These are phyloP conservation scores for Lepidotrigona ventralis DNA, from an alignment of 1,140 invertebrate species.

Conservation along the genomic window DNA sequence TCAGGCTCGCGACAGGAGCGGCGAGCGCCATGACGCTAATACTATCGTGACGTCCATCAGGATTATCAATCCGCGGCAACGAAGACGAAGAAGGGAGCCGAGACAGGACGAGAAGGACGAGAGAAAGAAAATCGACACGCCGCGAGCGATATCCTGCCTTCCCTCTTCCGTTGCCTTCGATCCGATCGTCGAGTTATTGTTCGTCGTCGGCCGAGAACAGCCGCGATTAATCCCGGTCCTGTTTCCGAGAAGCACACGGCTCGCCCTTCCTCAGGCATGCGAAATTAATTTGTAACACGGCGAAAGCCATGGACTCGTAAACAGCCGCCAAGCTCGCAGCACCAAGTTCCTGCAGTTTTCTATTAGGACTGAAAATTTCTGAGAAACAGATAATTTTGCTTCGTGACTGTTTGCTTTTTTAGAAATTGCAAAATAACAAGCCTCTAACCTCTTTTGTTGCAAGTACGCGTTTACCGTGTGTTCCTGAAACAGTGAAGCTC, in stretches of 20 bases:
- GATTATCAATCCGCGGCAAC: conserved; percentile 68
- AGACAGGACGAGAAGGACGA: conserved; percentile 5
- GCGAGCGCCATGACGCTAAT: conserved; percentile 70
- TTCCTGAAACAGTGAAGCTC: no score
- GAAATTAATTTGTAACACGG: conserved; percentile 41
- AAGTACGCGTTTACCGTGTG: no score
- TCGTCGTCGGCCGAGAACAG: conserved; percentile 24
- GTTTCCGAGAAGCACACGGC: conserved; percentile 21
- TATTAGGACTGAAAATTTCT: neutral
- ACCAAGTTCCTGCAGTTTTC: no score
- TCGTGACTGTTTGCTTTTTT: no score
- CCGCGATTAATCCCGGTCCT: conserved; percentile 29
- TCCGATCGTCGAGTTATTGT: conserved; percentile 35
- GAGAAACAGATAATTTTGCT: no score
- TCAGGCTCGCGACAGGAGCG: conserved; percentile 60
- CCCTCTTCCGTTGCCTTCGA: conserved; percentile 1
- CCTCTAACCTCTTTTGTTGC: no score
- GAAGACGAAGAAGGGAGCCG: conserved; percentile 45
- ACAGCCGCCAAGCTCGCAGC: no score
- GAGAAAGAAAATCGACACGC: conserved; percentile 38
- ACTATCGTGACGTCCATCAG: conserved; percentile 73
- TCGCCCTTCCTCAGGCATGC: neutral
- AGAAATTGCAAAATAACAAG: no score
- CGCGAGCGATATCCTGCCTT: conserved; percentile 3
- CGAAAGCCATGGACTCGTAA: conserved; percentile 11